A percentile compares a stretch with the other conserved stretches of the same genome.
Conservation (phyloP, 2,888 invertebrate species). For the Isoperla grammatica region DNA sequence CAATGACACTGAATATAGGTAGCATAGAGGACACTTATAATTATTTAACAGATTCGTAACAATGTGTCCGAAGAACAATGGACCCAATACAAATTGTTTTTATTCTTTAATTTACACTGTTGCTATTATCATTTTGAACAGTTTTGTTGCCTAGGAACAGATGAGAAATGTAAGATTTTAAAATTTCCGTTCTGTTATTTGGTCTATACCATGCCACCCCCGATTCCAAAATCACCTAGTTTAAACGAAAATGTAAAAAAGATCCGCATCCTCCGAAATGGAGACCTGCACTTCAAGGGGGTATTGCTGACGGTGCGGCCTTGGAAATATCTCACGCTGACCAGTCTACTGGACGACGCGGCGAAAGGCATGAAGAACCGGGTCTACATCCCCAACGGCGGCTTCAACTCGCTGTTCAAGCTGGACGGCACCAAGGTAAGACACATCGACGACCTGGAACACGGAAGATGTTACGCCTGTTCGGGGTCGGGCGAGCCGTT, state of each 20-base stretch:
- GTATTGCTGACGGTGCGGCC: background rate
- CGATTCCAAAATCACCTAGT: too few relatives aligned
- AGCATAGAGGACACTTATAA: too few relatives aligned
- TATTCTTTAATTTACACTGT: too few relatives aligned
- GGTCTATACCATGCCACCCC: too few relatives aligned
- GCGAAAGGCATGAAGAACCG: background rate
- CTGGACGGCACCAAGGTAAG: background rate
- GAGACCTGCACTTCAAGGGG: background rate
- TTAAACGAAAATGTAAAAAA: background rate
- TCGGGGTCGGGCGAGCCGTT: background rate
- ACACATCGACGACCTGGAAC: background rate
- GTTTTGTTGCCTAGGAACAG: too few relatives aligned
- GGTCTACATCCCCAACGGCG: background rate
- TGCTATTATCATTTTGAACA: too few relatives aligned
- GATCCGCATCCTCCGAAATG: conserved; percentile 1
- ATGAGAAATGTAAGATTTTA: too few relatives aligned
- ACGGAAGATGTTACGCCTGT: background rate
- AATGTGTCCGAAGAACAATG: too few relatives aligned
- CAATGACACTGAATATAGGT: too few relatives aligned
- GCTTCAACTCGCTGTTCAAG: background rate
- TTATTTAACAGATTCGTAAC: too few relatives aligned
- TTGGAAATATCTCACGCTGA: background rate
- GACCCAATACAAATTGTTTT: too few relatives aligned
- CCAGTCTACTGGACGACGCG: background rate
- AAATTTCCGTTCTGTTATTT: too few relatives aligned